These are phyloP conservation scores for Actias luna DNA, from an alignment of 2,888 invertebrate species.

Conservation along the genomic window DNA sequence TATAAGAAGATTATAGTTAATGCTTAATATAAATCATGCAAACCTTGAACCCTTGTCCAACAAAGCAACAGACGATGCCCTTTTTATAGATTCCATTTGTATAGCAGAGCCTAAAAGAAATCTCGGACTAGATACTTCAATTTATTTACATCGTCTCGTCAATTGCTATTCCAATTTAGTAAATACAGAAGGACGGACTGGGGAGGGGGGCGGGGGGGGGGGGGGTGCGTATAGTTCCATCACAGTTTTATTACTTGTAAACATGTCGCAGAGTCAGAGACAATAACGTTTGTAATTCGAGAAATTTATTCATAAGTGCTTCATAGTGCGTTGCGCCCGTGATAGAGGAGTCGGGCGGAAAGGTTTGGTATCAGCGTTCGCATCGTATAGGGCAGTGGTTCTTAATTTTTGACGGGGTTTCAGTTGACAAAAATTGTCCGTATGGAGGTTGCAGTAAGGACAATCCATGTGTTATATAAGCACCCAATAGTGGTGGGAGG, in stretches of 20 bases:
- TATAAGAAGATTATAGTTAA: background rate
- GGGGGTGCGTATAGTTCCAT: slow-evolving; percentile 3
- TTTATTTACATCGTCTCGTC: slow-evolving; percentile 6
- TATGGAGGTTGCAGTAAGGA: too few species aligned
- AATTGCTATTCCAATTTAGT: slow-evolving; percentile 7
- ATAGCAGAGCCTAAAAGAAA: background rate
- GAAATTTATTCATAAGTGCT: slow-evolving; percentile 4
- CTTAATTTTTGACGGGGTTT: background rate
- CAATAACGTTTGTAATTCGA: slow-evolving; percentile 4
- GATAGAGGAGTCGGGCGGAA: background rate
- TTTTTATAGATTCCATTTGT: background rate
- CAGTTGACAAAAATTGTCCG: too few species aligned
- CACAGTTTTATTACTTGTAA: slow-evolving; percentile 7
- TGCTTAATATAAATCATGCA: background rate
- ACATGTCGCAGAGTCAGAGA: background rate
- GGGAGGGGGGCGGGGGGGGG: slow-evolving; percentile 10
- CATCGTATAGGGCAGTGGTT: background rate
- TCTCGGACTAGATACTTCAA: background rate
- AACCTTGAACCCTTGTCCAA: background rate
- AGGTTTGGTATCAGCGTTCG: background rate
- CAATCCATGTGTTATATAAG: too few species aligned
- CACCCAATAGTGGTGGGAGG: too few species aligned
- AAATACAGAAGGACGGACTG: slow-evolving; percentile 24
- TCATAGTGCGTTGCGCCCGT: background rate
- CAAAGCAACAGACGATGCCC: background rate